Base-by-base conservation (phyloP, 2,113 vertebrate species). In the Athene cunicularia region DNA sequence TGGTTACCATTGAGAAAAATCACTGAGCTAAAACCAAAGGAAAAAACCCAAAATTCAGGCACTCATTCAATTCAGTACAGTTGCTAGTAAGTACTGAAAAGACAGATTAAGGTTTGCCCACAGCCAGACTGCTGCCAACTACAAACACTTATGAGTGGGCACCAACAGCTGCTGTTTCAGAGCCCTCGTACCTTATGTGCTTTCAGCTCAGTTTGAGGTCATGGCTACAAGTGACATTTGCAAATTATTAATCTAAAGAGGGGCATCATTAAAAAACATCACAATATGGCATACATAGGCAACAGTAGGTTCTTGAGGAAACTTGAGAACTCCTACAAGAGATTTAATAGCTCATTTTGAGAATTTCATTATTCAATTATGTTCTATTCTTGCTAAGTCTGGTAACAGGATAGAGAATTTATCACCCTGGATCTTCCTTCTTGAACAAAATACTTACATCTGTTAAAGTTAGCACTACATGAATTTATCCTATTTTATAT, bases 1-100 rank as follows among this genome's bases (percentile, higher is more conserved):
- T 52, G 67, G 93, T 59, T 82, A 91, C 97, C 92, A 95, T 96
- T 98, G 95, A 98, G 95, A 97, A 98, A 97, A 97, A 39, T 60
- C 91, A 93, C 84, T 88, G 83, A 97, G 53, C 72, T 96, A 83
- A 92, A 90, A 80, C 93, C 28, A 86, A 86, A 62, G 59, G 39
- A 24, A 60, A 73, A 86, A 93, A 84, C 28, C 33, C 52, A 87
- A 80, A 97, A 71, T 22, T 33, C 87, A 95, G 59, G 74, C 83
- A 88, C 91, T 96, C 75, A 63, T 81, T 91, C 85, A 86, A 8
- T 86, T 94, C 84, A 95, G 80, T 62, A 49, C 45, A 93, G 90
- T 75, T 80, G 33, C 72, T 86, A 28, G 50, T 72, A 95, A 72
- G 45, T 84, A 60, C 86, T 91, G 50, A 56, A 91, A 60, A 86